Evolutionary conservation across 1,140 invertebrate species (phyloP), one percentile per base, ranked within the genome.

Genomic region (Zaprionus nigranus): DNA sequence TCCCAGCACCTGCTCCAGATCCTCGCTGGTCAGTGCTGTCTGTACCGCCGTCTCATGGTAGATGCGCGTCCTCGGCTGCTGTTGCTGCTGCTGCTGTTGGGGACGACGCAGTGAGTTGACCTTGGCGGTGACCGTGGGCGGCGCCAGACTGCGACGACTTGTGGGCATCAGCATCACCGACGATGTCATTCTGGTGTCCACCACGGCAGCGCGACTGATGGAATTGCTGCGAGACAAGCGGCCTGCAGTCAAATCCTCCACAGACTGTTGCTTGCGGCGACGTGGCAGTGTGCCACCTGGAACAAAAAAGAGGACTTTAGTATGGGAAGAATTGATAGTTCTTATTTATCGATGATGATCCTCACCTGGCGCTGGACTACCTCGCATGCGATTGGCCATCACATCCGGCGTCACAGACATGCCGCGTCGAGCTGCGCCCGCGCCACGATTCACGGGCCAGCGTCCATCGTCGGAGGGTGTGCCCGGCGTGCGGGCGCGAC

Each of bases 21-120:
- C 97, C 1, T 93, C 88, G 46, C 95, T 94, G 0, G 96, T 95
- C 24, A 97, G 90, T 7, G 95, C 96, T 0, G 97, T 97, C 85
- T 97, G 97, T 4, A 95, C 94, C 15, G 94, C 94, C 0, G 94
- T 96, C 92, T 97, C 97, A 69, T 97, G 96, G 88, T 97, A 97
- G 66, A 97, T 97, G 78, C 95, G 94, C 0, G 96, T 96, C 81
- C 94, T 57, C 3, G 60, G 64, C 64, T 28, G 43, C n/a, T 36
- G 28, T 30, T 30, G 63, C 22, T 61, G 71, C 13, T 30, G 63
- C 22, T 61, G 71, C 13, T 69, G 73, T 49, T 71, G 73, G 2
- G 84, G 82, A 11, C 82, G 75, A 15, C 86, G 61, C 40, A 88
- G 51, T 13, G 86, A 88, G 11, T 86, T 85, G 3, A 90, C 86